Percentiles rank a stretch among this genome's conserved stretches.
These are phyloP conservation scores for Drosophila imparisetae DNA, from an alignment of 2,888 invertebrate species.

Conservation along the genomic window DNA sequence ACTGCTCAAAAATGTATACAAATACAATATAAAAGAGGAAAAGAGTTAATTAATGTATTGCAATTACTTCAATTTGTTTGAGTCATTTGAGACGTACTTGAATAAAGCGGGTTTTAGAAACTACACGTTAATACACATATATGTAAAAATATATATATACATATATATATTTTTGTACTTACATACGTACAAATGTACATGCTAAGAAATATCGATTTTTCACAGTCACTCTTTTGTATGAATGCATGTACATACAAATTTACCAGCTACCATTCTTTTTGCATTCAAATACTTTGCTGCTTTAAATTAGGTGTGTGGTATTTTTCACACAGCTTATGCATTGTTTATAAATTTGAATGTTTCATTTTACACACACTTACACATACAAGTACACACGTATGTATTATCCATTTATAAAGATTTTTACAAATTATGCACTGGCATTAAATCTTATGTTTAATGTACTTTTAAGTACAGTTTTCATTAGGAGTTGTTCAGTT, in stretches of 20 bases:
- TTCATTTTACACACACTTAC: slow-evolving; percentile 5
- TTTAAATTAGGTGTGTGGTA: background rate
- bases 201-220: slow-evolving; percentile 61
- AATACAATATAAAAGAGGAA: background rate
- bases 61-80: background rate
- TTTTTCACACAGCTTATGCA: too few species aligned
- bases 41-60: background rate
- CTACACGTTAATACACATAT: slow-evolving; percentile 6
- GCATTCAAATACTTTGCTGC: background rate
- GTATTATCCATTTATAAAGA: slow-evolving; percentile 6
- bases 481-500: slow-evolving; percentile 6
- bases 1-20: too few species aligned
- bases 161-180: slow-evolving; percentile 24
- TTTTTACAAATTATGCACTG: slow-evolving; percentile 9
- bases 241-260: slow-evolving; percentile 15
- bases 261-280: background rate
- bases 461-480: slow-evolving; percentile 5
- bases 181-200: slow-evolving; percentile 35
- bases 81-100: background rate
- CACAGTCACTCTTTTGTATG: slow-evolving; percentile 33
- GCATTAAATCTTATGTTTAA: background rate
- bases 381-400: background rate
- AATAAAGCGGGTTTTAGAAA: slow-evolving; percentile 7
- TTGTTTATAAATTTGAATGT: slow-evolving; percentile 6
- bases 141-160: slow-evolving; percentile 8